A percentile compares a stretch with the other conserved stretches of the same genome.
Conservation (phyloP, 2,113 vertebrate species). For the Cottus gobio region DNA sequence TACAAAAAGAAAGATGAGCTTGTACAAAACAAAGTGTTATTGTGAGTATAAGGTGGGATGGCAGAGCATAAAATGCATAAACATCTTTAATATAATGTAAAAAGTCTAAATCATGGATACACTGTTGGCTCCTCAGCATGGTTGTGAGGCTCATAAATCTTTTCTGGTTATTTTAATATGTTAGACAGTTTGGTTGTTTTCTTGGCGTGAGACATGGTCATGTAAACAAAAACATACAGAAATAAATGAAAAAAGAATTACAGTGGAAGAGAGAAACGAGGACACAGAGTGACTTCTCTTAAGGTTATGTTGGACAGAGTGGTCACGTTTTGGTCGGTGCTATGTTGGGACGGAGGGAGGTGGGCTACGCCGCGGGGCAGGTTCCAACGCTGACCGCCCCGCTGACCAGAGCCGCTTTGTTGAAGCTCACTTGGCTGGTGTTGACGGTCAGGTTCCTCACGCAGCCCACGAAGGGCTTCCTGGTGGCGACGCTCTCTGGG, state of each 20-base stretch:
- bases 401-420: slow-evolving; percentile 88
- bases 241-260: background rate
- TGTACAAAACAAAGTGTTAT: slow-evolving; percentile 46
- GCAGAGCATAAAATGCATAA: slow-evolving; percentile 1
- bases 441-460: slow-evolving; percentile 91
- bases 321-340: slow-evolving; percentile 56
- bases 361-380: slow-evolving; percentile 88
- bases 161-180: background rate
- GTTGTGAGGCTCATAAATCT: background rate
- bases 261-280: slow-evolving; percentile 17
- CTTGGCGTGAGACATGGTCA: slow-evolving; percentile 2
- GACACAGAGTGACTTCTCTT: slow-evolving; percentile 4
- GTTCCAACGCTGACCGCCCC: slow-evolving; percentile 91
- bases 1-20: slow-evolving; percentile 42
- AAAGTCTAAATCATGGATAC: background rate
- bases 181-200: slow-evolving; percentile 34
- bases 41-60: slow-evolving; percentile 15
- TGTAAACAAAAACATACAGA: background rate
- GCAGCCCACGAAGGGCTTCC: slow-evolving; percentile 90
- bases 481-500: slow-evolving; percentile 81
- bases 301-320: slow-evolving; percentile 8
- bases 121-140: background rate
- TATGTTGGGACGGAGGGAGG: background rate
- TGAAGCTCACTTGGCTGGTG: slow-evolving; percentile 87
- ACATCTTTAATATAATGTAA: background rate